These are phyloP conservation scores for Alectura lathami DNA, from an alignment of 2,113 vertebrate species.

Conservation along the genomic window DNA sequence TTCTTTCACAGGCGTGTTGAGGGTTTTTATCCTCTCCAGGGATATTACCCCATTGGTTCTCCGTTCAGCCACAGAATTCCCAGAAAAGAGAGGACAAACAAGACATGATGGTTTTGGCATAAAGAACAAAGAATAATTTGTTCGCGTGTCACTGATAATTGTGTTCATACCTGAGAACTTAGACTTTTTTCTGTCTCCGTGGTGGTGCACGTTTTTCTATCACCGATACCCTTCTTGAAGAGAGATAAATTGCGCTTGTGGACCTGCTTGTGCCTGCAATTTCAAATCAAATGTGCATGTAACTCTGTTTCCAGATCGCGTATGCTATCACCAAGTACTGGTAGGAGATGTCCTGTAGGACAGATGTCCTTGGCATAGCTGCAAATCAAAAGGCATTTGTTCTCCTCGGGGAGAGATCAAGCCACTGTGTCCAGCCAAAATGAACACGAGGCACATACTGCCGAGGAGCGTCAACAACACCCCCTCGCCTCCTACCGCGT, in stretches of 20 bases:
- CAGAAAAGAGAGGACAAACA: conserved; percentile 1
- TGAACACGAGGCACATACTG: background rate
- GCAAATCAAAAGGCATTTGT: background rate
- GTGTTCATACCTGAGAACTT: background rate
- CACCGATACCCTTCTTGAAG: background rate
- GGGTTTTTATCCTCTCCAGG: background rate
- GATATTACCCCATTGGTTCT: background rate
- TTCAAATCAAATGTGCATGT: background rate
- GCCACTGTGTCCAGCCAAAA: background rate
- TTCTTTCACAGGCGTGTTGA: background rate
- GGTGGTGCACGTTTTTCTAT: background rate
- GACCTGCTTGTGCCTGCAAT: background rate
- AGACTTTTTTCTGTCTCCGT: background rate
- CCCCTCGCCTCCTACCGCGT: fast-evolving
- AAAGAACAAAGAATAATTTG: background rate
- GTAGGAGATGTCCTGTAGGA: background rate
- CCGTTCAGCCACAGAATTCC: background rate
- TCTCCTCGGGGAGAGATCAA: background rate
- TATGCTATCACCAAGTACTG: background rate
- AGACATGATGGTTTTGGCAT: background rate
- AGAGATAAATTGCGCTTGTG: background rate
- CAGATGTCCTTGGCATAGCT: background rate
- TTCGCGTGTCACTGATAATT: background rate
- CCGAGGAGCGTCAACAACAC: background rate
- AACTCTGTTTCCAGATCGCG: background rate